A percentile compares a stretch with the other conserved stretches of the same genome.
phyloP scores from a whole-genome alignment of 2,888 invertebrate genomes.

The Phymatocera aterrima region DNA sequence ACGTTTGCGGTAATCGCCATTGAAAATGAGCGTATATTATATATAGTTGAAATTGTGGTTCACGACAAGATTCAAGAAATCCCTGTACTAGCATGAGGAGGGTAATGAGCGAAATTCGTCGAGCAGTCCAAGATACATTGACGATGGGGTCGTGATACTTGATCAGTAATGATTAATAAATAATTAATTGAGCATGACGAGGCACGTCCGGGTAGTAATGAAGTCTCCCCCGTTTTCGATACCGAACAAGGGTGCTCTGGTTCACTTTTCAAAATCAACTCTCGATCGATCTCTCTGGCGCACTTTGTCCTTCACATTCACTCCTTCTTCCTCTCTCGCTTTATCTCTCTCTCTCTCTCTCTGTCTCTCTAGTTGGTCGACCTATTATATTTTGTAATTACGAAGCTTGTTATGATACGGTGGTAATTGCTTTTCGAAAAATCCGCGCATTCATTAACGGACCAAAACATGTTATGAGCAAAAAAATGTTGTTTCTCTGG shows the following conservation, averaged over 20 bases:
- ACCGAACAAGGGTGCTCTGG: conserved; percentile 1
- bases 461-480: neutral
- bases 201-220: conserved; percentile 5
- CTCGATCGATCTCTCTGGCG: conserved; percentile 8
- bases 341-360: neutral
- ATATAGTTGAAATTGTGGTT: conserved; percentile 1
- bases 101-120: neutral
- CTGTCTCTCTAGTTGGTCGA: neutral
- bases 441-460: conserved; percentile 1
- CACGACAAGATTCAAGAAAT: neutral
- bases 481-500: neutral
- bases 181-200: conserved; percentile 37
- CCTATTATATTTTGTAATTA: conserved; percentile 27
- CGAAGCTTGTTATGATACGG: conserved; percentile 24
- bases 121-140: neutral
- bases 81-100: neutral
- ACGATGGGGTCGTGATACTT: conserved; percentile 23
- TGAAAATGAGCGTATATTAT: neutral
- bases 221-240: conserved; percentile 30
- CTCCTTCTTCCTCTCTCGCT: neutral
- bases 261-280: conserved; percentile 33
- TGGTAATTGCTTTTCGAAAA: conserved; percentile 36
- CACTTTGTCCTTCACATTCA: neutral
- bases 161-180: conserved; percentile 34
- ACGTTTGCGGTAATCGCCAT: neutral